Evolutionary conservation across 2,113 vertebrate genomes (phyloP).

Genomic region (Phalacrocorax aristotelis): DNA sequence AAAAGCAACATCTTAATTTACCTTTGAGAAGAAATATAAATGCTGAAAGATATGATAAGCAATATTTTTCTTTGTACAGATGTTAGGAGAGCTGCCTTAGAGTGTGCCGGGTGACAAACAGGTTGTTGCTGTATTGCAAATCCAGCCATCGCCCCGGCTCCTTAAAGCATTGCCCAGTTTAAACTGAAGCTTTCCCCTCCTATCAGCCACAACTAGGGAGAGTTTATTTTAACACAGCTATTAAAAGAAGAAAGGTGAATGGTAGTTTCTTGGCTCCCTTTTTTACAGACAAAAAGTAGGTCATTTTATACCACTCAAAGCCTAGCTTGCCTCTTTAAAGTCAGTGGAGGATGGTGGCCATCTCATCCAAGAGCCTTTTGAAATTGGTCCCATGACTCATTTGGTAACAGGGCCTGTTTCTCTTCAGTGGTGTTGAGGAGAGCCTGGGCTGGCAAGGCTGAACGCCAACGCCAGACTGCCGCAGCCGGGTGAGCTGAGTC

Average conservation of each 20-base stretch:
- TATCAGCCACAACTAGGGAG: not conserved
- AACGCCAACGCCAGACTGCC: rapidly evolving
- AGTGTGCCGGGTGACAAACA: not conserved
- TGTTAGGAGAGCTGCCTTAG: not conserved
- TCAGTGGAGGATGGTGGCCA: not conserved
- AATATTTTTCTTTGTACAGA: not conserved
- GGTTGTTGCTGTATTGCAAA: not conserved
- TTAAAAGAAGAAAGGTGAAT: not conserved
- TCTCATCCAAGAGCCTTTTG: not conserved
- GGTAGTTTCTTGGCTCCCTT: not conserved
- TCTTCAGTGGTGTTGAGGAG: not conserved
- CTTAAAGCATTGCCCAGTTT: not conserved
- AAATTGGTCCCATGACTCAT: not conserved
- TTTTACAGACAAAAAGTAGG: not conserved
- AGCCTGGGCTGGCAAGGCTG: not conserved
- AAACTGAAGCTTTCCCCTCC: not conserved
- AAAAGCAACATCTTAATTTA: constrained; percentile 26
- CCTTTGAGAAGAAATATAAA: constrained; percentile 17
- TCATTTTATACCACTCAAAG: not conserved
- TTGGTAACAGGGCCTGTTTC: not conserved
- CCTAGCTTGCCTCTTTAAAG: not conserved
- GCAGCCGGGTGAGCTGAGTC: rapidly evolving
- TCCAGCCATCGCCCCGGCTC: not conserved
- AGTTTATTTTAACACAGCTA: not conserved
- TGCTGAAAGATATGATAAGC: not conserved